phyloP scores from a whole-genome alignment of 2,113 vertebrate species.

The Otocyon megalotis region DNA sequence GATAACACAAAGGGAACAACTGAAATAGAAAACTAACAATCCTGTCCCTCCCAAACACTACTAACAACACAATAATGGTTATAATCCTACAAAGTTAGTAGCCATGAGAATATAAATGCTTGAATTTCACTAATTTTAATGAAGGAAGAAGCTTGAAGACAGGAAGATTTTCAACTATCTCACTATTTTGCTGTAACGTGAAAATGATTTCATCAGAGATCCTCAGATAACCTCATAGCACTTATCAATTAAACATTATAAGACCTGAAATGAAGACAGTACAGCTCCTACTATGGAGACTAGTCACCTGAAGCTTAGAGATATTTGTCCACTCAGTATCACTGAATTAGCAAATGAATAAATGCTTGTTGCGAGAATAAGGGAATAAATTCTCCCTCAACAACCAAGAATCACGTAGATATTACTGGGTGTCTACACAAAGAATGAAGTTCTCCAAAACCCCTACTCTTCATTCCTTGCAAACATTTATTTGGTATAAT shows the following conservation, averaged over 20 bases:
- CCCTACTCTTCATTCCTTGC: not conserved
- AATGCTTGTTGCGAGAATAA: not conserved
- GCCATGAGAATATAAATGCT: not conserved
- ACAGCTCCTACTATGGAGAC: not conserved
- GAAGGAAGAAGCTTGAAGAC: not conserved
- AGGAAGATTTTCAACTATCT: not conserved
- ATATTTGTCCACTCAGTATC: not conserved
- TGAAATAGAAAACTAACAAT: not conserved
- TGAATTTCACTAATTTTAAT: not conserved
- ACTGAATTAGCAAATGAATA: not conserved
- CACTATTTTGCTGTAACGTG: not conserved
- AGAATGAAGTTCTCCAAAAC: not conserved
- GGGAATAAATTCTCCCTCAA: not conserved
- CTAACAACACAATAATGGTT: not conserved
- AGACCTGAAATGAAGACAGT: not conserved
- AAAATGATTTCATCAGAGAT: not conserved
- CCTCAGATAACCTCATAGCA: not conserved
- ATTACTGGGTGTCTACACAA: not conserved
- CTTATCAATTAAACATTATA: slow-evolving; percentile 26
- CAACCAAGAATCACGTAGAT: not conserved
- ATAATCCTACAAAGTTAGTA: not conserved
- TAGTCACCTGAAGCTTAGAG: not conserved
- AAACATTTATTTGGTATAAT: not conserved
- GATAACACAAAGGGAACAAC: not conserved
- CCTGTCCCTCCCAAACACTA: not conserved